Percentiles rank a stretch among this genome's conserved stretches.
Evolutionary conservation across 1,140 invertebrate species (phyloP).

Genomic region (Philopotamus ludificatus): DNA sequence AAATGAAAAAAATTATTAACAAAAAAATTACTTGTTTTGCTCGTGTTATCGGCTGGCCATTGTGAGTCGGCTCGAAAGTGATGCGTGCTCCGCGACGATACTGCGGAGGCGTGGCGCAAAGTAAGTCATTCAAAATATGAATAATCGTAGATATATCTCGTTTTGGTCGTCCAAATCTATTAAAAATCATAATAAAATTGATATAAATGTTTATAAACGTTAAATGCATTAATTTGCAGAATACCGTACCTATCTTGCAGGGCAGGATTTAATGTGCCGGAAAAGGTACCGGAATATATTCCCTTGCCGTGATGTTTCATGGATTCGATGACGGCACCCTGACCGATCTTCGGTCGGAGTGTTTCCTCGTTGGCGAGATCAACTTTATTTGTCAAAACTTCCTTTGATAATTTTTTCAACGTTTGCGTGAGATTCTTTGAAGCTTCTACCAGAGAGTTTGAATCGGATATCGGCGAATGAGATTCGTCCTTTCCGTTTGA

Average conservation of each 20-base stretch:
- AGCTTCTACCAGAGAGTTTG: conserved; percentile 79
- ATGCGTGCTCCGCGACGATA: conserved; percentile 49
- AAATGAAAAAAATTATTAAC: neutral
- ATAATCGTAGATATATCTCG: conserved; percentile 92
- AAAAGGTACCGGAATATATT: conserved; percentile 79
- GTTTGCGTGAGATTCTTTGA: conserved; percentile 90
- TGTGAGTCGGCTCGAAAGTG: conserved; percentile 50
- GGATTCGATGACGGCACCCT: conserved; percentile 86
- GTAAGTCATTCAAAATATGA: conserved; percentile 90
- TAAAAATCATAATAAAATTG: neutral
- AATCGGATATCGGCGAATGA: conserved; percentile 56
- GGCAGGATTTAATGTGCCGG: conserved; percentile 89
- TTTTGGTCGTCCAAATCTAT: conserved; percentile 78
- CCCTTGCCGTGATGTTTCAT: conserved; percentile 93
- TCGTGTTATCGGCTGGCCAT: conserved; percentile 25
- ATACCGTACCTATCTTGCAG: conserved; percentile 73
- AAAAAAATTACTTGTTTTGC: conserved; percentile 32
- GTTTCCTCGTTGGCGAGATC: conserved; percentile 56
- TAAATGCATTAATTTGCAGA: neutral
- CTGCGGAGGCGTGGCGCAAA: conserved; percentile 79
- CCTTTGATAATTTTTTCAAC: conserved; percentile 84
- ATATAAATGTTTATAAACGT: neutral
- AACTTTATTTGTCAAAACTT: conserved; percentile 72
- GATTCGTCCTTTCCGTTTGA: conserved; percentile 15
- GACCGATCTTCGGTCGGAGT: conserved; percentile 55